These are phyloP conservation scores for Listrodromus nycthemerus DNA, from an alignment of 2,888 invertebrate species.

Conservation along the genomic window DNA sequence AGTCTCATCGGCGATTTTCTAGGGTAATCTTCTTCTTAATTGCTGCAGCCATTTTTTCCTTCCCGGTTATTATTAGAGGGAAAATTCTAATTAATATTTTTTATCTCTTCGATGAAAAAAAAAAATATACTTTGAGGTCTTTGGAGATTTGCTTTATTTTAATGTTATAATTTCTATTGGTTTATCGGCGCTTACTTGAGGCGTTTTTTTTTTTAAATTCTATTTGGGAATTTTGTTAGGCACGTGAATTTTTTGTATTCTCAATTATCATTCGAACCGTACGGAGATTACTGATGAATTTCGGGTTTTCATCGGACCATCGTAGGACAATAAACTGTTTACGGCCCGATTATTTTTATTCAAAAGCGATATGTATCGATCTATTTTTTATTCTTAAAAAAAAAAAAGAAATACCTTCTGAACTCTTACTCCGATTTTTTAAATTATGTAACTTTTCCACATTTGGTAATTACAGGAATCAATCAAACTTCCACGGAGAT, in stretches of 20 bases:
- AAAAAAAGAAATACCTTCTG: not conserved
- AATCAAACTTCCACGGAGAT: not conserved
- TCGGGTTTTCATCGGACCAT: not conserved
- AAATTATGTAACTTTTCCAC: not conserved
- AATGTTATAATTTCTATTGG: too few relatives aligned
- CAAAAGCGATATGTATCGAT: not conserved
- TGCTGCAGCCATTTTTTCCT: not conserved
- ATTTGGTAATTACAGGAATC: not conserved
- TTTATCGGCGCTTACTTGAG: too few relatives aligned
- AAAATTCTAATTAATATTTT: too few relatives aligned
- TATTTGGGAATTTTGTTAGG: too few relatives aligned
- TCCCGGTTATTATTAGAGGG: too few relatives aligned
- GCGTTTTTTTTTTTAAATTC: too few relatives aligned
- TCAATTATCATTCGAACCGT: too few relatives aligned
- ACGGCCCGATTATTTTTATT: not conserved
- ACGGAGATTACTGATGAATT: not conserved
- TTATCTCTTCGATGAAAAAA: too few relatives aligned
- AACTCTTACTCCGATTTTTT: not conserved
- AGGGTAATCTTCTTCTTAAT: not conserved
- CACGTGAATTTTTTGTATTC: too few relatives aligned
- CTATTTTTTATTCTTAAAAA: not conserved
- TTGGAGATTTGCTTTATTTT: too few relatives aligned
- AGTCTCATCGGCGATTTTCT: not conserved
- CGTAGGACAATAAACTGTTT: not conserved
- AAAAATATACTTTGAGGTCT: too few relatives aligned